Percentiles rank a stretch among this genome's conserved stretches.
phyloP scores from a whole-genome alignment of 2,888 invertebrate species.

The Andrena minutula region DNA sequence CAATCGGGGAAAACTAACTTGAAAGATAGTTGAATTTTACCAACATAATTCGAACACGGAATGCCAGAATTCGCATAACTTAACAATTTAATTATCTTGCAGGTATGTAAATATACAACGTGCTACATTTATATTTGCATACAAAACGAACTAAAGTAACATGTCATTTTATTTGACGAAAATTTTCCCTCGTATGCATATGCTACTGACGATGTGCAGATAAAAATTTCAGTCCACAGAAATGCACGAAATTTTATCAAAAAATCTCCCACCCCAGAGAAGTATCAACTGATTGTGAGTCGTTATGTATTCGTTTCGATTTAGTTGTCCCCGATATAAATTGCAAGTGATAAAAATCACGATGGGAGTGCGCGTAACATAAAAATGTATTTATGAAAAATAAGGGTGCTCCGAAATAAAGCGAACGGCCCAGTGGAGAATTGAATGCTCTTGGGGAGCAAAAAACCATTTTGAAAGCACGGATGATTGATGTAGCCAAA shows the following conservation, averaged over 20 bases:
- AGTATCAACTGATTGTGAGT: too few relatives aligned
- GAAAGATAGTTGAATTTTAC: too few relatives aligned
- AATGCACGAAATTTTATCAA: background rate
- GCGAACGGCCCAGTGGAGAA: background rate
- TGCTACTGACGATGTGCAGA: background rate
- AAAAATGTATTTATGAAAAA: constrained; percentile 12
- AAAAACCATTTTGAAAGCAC: constrained; percentile 20
- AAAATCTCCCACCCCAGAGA: background rate
- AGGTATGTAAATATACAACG: too few relatives aligned
- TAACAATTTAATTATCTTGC: too few relatives aligned
- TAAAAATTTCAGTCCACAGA: background rate
- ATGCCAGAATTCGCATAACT: too few relatives aligned
- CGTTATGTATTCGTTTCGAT: background rate
- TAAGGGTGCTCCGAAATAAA: constrained; percentile 10
- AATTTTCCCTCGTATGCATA: too few relatives aligned
- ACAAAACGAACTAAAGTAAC: too few relatives aligned
- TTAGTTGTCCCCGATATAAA: background rate
- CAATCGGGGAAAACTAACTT: too few relatives aligned
- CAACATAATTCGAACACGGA: too few relatives aligned
- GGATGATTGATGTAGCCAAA: constrained; percentile 41
- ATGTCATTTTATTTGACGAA: too few relatives aligned
- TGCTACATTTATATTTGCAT: too few relatives aligned
- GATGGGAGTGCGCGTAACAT: background rate
- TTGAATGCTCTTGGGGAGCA: background rate
- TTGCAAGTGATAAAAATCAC: background rate